A percentile compares a stretch with the other conserved stretches of the same genome.
Conservation (phyloP, 2,113 vertebrate genomes). For the Cercocebus atys region DNA sequence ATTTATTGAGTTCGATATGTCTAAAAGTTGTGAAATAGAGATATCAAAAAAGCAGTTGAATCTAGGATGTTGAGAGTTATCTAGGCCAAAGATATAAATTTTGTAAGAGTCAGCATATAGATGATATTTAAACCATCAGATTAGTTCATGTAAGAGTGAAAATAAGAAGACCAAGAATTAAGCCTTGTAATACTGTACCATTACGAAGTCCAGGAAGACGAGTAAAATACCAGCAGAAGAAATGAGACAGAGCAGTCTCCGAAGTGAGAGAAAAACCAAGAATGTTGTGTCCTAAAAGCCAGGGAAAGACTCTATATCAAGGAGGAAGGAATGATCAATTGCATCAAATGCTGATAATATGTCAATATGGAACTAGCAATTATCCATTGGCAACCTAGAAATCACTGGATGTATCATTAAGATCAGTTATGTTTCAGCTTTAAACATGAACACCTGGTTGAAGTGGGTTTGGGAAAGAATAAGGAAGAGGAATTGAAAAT, state of each 20-base stretch:
- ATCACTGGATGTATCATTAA: background rate
- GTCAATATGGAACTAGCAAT: background rate
- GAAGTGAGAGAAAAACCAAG: background rate
- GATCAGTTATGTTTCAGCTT: background rate
- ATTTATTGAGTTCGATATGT: background rate
- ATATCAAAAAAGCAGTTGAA: background rate
- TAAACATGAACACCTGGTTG: background rate
- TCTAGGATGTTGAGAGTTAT: background rate
- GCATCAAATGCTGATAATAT: background rate
- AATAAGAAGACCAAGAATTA: background rate
- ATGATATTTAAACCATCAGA: background rate
- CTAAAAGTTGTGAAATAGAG: too few species aligned
- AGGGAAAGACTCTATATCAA: background rate
- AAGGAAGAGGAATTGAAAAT: background rate
- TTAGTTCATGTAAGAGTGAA: background rate
- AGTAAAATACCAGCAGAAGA: background rate
- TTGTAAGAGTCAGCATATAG: background rate
- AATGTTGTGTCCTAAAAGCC: background rate
- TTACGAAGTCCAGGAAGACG: background rate
- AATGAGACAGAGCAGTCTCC: background rate
- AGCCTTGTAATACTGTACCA: background rate
- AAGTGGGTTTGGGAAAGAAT: background rate
- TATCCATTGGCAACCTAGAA: background rate
- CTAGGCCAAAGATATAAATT: background rate
- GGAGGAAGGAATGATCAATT: background rate